Evolutionary conservation across 23 tunicate species (phyloP), one percentile per base, ranked within the genome.

Genomic region (Phallusia fumigata): DNA sequence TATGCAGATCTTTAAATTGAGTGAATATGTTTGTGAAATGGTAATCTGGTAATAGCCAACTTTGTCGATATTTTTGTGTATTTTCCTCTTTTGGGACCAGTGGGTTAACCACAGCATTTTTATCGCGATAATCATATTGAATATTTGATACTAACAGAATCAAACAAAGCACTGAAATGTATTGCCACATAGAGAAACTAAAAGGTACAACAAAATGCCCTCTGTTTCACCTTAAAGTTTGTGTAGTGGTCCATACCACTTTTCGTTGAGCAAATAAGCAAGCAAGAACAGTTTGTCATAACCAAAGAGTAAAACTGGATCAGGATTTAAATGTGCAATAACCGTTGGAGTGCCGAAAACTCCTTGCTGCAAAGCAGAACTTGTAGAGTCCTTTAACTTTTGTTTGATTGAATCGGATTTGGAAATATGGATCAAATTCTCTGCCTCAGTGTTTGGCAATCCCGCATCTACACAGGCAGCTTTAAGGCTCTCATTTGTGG

Each of bases 301-400:
- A 0, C 99, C 99, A 85, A 91, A 96, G 28, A 96, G 65, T 82
- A 96, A 73, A 45, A 49, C 79, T 81, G 87, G 87, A 36, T 81
- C 88, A 32, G 65, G 88, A 31, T 78, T 33, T 40, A 82, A 36
- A 40, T 91, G 90, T 31, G 87, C 96, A 52, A 96, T 89, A 73
- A 73, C 92, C 0, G 95, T 69, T 33, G 99, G 99, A 24, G 88
- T 65, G 6, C 99, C 99, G 78, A 96, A 96, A 31, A 87, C 90
- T 0, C 93, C 93, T 53, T 84, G 52, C 8, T 85, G 78, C 11
- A 96, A 8, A 18, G 99, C 99, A 33, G 77, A 85, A 28, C 77
- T 35, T 0, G 90, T 87, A 0, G 84, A 79, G 52, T 74, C 58
- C 47, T 81, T 82, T 49, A 96, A 64, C 32, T 49, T 33, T 10